Conservation (phyloP, 30 jellyfish, hydroid and myxozoan species). For the Turritopsis dohrnii region DNA sequence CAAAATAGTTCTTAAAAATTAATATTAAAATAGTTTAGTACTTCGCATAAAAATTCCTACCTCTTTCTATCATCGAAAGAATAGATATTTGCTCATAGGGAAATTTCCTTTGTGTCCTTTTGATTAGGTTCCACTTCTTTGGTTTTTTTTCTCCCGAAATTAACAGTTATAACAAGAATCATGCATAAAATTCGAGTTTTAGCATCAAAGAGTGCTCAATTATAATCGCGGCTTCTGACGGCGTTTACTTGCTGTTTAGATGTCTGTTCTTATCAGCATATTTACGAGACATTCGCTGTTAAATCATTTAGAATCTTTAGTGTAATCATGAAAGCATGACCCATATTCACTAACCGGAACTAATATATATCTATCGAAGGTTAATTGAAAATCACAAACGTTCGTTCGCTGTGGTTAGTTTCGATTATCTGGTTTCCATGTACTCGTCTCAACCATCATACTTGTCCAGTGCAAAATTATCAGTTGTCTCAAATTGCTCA, state of each 20-base stretch:
- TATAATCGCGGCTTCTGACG: constrained; percentile 20
- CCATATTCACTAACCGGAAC: constrained; percentile 1
- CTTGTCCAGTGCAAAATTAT: background rate
- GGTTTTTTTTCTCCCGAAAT: background rate
- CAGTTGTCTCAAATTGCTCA: too few species aligned
- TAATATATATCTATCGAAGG: background rate
- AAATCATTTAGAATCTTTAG: constrained; percentile 9
- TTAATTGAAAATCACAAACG: background rate
- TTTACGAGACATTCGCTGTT: background rate
- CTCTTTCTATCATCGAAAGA: too few species aligned
- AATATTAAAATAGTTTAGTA: too few species aligned
- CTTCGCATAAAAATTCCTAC: too few species aligned
- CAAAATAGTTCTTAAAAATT: too few species aligned
- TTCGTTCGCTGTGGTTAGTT: background rate
- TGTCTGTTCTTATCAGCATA: background rate
- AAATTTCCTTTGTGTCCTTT: too few species aligned
- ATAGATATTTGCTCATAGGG: too few species aligned
- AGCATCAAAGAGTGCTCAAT: background rate
- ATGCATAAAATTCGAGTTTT: background rate
- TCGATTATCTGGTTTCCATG: constrained; percentile 4
- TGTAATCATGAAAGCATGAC: constrained; percentile 17
- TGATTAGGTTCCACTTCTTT: background rate
- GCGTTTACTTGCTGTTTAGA: background rate
- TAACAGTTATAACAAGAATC: background rate
- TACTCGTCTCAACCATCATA: background rate